phyloP scores from a whole-genome alignment of 2,797 vertebrate genomes.

The Orestias chungarensis region DNA sequence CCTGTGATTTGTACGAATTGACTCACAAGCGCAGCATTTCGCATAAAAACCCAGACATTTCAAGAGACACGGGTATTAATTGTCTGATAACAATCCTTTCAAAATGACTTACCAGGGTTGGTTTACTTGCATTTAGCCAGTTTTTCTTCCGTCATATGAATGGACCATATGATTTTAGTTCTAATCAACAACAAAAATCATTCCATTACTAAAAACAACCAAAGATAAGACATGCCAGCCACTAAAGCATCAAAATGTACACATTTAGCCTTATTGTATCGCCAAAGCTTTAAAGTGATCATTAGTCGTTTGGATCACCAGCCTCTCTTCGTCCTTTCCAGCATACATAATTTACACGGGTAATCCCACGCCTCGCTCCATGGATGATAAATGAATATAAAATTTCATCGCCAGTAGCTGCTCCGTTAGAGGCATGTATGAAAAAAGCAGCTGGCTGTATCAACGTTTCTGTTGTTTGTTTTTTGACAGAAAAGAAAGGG shows the following conservation, averaged over 20 bases:
- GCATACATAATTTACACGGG: conserved; percentile 68
- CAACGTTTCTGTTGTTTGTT: conserved; percentile 22
- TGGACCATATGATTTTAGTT: not conserved
- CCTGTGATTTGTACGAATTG: no score
- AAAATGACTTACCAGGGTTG: not conserved
- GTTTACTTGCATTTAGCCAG: not conserved
- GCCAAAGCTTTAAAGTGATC: conserved; percentile 28
- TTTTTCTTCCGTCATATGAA: not conserved
- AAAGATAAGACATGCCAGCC: not conserved
- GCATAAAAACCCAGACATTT: not conserved
- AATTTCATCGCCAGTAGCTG: conserved; percentile 64
- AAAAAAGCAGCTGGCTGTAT: conserved; percentile 37
- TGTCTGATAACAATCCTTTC: not conserved
- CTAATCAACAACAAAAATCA: no score
- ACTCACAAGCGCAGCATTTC: not conserved
- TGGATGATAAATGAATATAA: conserved; percentile 72
- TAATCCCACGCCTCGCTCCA: conserved; percentile 62
- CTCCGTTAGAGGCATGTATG: conserved; percentile 47
- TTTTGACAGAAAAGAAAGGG: not conserved
- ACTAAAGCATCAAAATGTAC: conserved; percentile 1
- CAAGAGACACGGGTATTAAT: not conserved
- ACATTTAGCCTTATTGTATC: conserved; percentile 8
- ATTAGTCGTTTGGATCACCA: conserved; percentile 29
- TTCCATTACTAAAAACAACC: no score
- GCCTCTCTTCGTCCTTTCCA: conserved; percentile 32